These are phyloP conservation scores for Pammene fasciana DNA, from an alignment of 2,888 invertebrate species.

Conservation along the genomic window DNA sequence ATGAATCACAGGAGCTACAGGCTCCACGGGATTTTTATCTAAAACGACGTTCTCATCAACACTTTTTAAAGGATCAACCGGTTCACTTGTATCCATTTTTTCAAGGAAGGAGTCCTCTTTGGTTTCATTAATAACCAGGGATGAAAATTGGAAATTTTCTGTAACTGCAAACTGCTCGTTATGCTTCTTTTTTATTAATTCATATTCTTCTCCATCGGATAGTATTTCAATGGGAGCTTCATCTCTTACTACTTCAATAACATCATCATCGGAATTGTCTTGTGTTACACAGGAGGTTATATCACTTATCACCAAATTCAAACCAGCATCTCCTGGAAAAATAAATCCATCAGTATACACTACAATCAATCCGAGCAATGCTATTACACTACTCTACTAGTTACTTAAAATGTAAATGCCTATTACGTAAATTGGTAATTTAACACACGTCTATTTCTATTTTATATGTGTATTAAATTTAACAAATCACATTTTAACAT, in stretches of 20 bases:
- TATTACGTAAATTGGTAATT: no score
- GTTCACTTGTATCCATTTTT: conserved; percentile 46
- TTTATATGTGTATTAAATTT: no score
- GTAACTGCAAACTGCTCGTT: conserved; percentile 42
- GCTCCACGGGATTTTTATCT: conserved; percentile 41
- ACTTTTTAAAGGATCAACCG: conserved; percentile 55
- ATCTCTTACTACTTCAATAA: conserved; percentile 75
- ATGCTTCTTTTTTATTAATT: conserved; percentile 54
- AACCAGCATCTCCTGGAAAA: conserved; percentile 44
- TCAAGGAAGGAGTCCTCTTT: conserved; percentile 47
- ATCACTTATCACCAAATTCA: conserved; percentile 53
- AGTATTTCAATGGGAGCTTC: conserved; percentile 77
- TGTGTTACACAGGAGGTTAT: conserved; percentile 50
- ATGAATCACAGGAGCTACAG: conserved; percentile 40
- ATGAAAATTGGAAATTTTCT: conserved; percentile 50
- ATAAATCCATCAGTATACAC: not conserved
- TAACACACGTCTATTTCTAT: no score
- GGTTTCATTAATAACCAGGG: conserved; percentile 48
- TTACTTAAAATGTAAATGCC: no score
- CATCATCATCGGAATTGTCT: conserved; percentile 74
- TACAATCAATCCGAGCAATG: not conserved
- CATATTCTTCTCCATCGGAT: conserved; percentile 73
- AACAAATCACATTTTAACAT: not conserved
- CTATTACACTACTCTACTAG: not conserved
- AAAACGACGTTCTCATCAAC: conserved; percentile 44